phyloP scores from a whole-genome alignment of 2,113 vertebrate genomes.

The Pteronura brasiliensis region DNA sequence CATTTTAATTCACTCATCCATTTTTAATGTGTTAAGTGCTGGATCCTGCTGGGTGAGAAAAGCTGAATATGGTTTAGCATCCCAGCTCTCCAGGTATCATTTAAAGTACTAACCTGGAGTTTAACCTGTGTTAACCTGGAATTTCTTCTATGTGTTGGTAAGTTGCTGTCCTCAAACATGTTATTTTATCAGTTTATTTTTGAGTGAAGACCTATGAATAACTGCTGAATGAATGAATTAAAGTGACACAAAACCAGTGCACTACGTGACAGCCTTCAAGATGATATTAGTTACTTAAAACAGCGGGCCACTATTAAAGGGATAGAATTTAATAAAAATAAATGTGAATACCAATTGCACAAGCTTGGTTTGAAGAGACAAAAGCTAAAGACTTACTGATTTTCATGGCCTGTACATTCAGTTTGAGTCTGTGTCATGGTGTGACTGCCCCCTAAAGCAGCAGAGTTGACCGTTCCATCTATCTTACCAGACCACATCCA shows the following conservation, averaged over 20 bases:
- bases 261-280: not conserved
- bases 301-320: not conserved
- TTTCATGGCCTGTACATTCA: not conserved
- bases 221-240: not conserved
- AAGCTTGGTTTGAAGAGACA: not conserved
- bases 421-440: not conserved
- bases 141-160: not conserved
- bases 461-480: not conserved
- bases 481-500: not conserved
- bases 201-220: not conserved
- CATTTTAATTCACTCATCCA: not conserved
- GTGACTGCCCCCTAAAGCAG: not conserved
- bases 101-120: not conserved
- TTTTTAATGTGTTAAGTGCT: not conserved
- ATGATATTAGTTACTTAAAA: not conserved
- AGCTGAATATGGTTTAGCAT: not conserved
- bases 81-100: not conserved
- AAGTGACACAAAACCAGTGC: not conserved
- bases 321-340: not conserved
- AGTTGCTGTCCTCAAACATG: not conserved
- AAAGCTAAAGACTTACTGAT: not conserved
- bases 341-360: not conserved
- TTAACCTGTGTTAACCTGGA: not conserved
- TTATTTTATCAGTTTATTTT: not conserved
- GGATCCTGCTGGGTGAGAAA: not conserved